phyloP scores from a whole-genome alignment of 2,113 vertebrate species.

The Ptyas mucosa region DNA sequence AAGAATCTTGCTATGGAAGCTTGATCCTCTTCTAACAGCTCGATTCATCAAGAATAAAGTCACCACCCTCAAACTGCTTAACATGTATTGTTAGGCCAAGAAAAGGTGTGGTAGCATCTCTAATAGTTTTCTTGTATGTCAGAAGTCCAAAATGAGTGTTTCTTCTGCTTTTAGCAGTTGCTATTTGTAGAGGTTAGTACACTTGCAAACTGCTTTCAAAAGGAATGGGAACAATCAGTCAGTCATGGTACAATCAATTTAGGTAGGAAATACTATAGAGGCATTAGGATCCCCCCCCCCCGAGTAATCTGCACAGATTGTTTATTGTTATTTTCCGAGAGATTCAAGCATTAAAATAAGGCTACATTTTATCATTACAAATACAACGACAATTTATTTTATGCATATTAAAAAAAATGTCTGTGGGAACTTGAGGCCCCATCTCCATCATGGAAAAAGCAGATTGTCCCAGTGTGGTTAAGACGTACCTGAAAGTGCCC shows the following conservation, averaged over 20 bases:
- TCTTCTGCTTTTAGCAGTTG: background rate
- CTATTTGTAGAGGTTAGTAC: background rate
- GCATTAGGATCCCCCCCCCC: accelerated
- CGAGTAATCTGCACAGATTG: background rate
- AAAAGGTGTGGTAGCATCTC: background rate
- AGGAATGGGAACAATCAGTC: background rate
- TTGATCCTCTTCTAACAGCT: background rate
- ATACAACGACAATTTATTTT: background rate
- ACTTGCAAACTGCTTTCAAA: background rate
- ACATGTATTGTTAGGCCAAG: background rate
- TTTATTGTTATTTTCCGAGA: background rate
- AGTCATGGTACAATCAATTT: accelerated
- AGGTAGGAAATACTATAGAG: accelerated
- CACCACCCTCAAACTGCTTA: background rate
- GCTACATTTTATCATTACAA: background rate
- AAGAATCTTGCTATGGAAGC: background rate
- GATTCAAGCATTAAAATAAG: background rate
- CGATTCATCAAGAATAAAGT: background rate
- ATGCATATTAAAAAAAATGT: background rate
- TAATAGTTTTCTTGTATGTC: background rate
- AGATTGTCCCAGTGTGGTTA: background rate
- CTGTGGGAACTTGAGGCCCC: background rate
- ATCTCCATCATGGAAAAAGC: background rate
- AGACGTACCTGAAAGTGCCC: background rate
- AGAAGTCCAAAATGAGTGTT: accelerated